These are phyloP conservation scores for Micropterix aruncella DNA, from an alignment of 2,888 invertebrate genomes.

Conservation along the genomic window DNA sequence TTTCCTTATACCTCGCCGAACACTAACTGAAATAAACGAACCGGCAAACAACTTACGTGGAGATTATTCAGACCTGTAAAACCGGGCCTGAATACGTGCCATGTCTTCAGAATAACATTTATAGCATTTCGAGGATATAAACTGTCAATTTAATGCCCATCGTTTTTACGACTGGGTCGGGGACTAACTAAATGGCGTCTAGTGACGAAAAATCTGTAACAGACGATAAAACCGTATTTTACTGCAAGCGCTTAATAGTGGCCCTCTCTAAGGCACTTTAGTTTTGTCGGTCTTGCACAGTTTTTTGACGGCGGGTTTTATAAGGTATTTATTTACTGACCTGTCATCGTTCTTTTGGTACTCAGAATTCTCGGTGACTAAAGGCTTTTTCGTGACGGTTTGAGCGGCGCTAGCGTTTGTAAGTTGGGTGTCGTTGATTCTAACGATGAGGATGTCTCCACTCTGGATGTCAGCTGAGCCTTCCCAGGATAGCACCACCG, in stretches of 20 bases:
- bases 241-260: no score
- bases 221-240: no score
- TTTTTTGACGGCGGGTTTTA: no score
- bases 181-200: no score
- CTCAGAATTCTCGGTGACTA: slow-evolving; percentile 9
- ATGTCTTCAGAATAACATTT: not conserved
- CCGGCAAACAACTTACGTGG: no score
- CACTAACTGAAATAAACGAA: no score
- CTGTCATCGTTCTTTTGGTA: slow-evolving; percentile 25
- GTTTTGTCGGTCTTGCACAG: no score
- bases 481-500: slow-evolving; percentile 49
- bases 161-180: no score
- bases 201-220: no score
- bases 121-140: not conserved
- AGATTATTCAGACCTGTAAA: no score
- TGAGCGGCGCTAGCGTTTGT: slow-evolving; percentile 19
- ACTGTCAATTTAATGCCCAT: not conserved
- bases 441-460: slow-evolving; percentile 56
- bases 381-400: slow-evolving; percentile 8
- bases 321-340: slow-evolving; percentile 16
- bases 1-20: no score
- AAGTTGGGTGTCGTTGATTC: slow-evolving; percentile 50
- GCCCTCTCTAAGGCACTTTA: no score
- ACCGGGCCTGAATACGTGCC: not conserved
- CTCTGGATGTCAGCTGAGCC: slow-evolving; percentile 54